Evolutionary conservation across 1,140 invertebrate species (phyloP), one percentile per base, ranked within the genome.

Genomic region (Drosophila eugracilis): DNA sequence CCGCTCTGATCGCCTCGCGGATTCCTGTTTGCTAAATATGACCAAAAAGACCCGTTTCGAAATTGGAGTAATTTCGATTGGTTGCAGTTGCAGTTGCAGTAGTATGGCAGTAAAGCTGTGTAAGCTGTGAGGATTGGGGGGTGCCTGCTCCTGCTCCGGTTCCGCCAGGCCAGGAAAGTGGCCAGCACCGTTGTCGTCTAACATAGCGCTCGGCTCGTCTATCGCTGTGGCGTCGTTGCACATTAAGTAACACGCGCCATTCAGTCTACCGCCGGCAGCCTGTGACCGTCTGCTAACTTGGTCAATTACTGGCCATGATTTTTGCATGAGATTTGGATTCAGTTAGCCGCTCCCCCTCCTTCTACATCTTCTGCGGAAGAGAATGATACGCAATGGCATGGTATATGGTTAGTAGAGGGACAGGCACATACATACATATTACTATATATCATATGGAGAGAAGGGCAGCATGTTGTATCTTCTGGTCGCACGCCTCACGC

Each of bases 1-100:
- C 42, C 63, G 24, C 37, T 48, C 17, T 14, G 21, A 44, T 19
- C 55, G 19, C 12, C 7, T 50, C 22, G 28, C 52, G 62, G 12
- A 80, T 90, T 90, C 89, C 84, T 89, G 89, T 90, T 90, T 89
- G 75, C 89, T 89, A 86, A 90, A 90, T 83, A 86, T 88, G 84
- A 83, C 74, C 78, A 88, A 86, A 81, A 88, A 83, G 69, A 75
- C 79, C 65, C 66, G 78, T 88, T 86, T 81, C 65, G 83, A 89
- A 90, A 90, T 90, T 90, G 89, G 89, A 90, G 89, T 90, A 90
- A 90, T 89, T 90, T 90, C 75, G 78, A 39, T 80, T 58, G 73
- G 78, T n/a, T n/a, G n/a, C n/a, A n/a, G n/a, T n/a, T n/a, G n/a
- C n/a, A n/a, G n/a, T n/a, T n/a, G n/a, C n/a, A n/a, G n/a, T n/a